phyloP scores from a whole-genome alignment of 2,888 invertebrate genomes.

The Oscheius sp. region DNA sequence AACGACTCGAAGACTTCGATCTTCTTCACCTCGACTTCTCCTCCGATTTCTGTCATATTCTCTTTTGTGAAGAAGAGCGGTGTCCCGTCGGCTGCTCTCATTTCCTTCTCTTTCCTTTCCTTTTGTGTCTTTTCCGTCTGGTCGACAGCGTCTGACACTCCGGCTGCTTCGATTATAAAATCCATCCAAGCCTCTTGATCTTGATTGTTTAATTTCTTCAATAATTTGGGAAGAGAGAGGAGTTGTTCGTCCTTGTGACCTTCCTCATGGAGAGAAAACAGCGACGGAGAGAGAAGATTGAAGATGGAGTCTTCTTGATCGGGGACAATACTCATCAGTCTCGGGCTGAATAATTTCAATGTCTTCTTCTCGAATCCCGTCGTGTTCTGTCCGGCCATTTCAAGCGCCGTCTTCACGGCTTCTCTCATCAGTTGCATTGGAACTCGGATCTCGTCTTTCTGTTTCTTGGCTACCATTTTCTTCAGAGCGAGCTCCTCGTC shows the following conservation, averaged over 20 bases:
- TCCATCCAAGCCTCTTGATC: slow-evolving; percentile 71
- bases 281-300: slow-evolving; percentile 68
- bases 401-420: slow-evolving; percentile 60
- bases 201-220: slow-evolving; percentile 59
- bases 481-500: slow-evolving; percentile 46
- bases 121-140: slow-evolving; percentile 41
- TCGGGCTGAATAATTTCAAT: slow-evolving; percentile 65
- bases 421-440: slow-evolving; percentile 64
- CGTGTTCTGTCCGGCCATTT: slow-evolving; percentile 66
- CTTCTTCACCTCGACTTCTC: slow-evolving; percentile 61
- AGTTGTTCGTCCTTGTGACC: slow-evolving; percentile 64
- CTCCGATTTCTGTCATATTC: slow-evolving; percentile 38
- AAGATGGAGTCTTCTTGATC: slow-evolving; percentile 60
- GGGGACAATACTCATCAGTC: slow-evolving; percentile 67
- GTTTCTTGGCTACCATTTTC: slow-evolving; percentile 47
- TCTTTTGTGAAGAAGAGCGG: slow-evolving; percentile 56
- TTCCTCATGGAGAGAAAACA: slow-evolving; percentile 69
- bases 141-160: slow-evolving; percentile 49
- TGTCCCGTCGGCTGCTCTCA: slow-evolving; percentile 46
- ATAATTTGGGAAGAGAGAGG: slow-evolving; percentile 61
- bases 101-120: slow-evolving; percentile 43
- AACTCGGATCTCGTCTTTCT: slow-evolving; percentile 54
- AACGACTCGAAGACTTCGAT: slow-evolving; percentile 67
- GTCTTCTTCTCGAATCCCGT: slow-evolving; percentile 70
- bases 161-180: slow-evolving; percentile 68